A percentile compares a stretch with the other conserved stretches of the same genome.
These are phyloP conservation scores for Cotesia glomerata DNA, from an alignment of 1,140 invertebrate genomes.

Conservation along the genomic window DNA sequence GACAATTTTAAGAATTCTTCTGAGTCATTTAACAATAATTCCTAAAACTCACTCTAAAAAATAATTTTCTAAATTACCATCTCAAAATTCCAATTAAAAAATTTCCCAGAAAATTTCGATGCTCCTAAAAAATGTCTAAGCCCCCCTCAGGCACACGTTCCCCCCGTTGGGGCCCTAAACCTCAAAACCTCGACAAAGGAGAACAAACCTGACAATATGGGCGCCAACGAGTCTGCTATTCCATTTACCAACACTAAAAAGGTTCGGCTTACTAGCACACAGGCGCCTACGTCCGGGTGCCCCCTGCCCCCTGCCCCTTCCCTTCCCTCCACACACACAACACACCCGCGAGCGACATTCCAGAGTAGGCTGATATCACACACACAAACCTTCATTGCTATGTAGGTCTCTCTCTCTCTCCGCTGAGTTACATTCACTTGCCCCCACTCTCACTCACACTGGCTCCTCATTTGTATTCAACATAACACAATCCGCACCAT, in stretches of 20 bases:
- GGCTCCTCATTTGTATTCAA: background rate
- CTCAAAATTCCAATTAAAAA: too few species aligned
- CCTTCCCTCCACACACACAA: background rate
- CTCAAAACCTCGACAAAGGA: too few species aligned
- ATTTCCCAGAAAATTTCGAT: too few species aligned
- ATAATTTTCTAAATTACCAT: too few species aligned
- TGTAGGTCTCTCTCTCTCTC: conserved; percentile 63
- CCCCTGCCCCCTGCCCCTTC: conserved; percentile 17
- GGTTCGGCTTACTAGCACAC: conserved; percentile 39
- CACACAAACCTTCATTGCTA: conserved; percentile 24
- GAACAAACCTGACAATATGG: conserved; percentile 46
- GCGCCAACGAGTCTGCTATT: conserved; percentile 62
- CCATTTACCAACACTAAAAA: background rate
- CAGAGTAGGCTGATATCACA: background rate
- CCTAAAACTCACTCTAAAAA: too few species aligned
- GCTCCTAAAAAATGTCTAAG: too few species aligned
- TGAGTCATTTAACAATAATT: too few species aligned
- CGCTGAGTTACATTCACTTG: background rate
- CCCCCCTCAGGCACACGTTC: too few species aligned
- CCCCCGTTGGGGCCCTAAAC: too few species aligned
- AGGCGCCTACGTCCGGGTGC: conserved; percentile 26
- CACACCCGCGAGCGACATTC: background rate
- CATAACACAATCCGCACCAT: conserved; percentile 16
- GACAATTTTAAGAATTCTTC: too few species aligned
- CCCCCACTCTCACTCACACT: background rate